phyloP scores from a whole-genome alignment of 2,113 vertebrate genomes.

The Sceloporus tristichus region DNA sequence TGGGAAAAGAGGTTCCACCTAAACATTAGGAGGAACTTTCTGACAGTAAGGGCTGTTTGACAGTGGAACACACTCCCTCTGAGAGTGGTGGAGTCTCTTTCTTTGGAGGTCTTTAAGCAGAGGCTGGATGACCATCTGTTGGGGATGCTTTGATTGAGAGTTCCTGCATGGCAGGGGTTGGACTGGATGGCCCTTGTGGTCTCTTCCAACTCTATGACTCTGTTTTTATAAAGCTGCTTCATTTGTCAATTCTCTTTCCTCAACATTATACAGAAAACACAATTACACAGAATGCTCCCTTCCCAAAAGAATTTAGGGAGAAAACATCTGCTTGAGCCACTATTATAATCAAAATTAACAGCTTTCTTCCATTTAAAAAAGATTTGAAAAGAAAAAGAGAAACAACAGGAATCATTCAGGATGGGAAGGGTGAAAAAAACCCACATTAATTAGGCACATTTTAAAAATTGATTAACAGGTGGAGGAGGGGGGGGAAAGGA shows the following conservation, averaged over 20 bases:
- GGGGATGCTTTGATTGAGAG: too few species aligned
- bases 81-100: too few species aligned
- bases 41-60: too few species aligned
- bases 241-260: background rate
- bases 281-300: background rate
- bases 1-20: too few species aligned
- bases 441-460: background rate
- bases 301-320: background rate
- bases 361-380: background rate
- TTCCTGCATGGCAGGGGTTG: too few species aligned
- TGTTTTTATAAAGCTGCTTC: background rate
- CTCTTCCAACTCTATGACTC: too few species aligned
- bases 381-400: constrained; percentile 1
- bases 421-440: background rate
- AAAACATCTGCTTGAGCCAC: background rate
- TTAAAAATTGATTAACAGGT: background rate
- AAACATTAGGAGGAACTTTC: too few species aligned
- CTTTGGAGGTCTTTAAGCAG: too few species aligned
- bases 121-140: too few species aligned
- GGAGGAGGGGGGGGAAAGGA: background rate
- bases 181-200: too few species aligned
- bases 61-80: too few species aligned
- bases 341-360: constrained; percentile 14
- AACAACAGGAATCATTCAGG: background rate
- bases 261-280: background rate